Evolutionary conservation across 23 tunicate species (phyloP).

Genomic region (Phallusia fumigata): DNA sequence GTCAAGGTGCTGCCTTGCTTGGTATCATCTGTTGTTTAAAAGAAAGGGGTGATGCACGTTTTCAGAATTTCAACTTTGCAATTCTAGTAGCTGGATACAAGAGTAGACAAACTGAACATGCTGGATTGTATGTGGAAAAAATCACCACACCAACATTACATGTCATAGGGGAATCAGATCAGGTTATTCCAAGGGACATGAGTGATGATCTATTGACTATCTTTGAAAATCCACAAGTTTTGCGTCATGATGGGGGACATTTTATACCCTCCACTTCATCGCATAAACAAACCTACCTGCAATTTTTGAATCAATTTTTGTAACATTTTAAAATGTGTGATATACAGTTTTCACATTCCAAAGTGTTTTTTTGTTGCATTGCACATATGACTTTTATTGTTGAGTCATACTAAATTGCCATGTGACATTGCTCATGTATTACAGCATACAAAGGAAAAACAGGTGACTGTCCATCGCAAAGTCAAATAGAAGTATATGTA

Average conservation of each 20-base stretch:
- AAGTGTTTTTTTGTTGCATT: too few relatives aligned
- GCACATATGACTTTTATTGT: too few relatives aligned
- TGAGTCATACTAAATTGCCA: too few relatives aligned
- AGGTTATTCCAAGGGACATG: slow-evolving; percentile 73
- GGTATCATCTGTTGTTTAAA: slow-evolving; percentile 60
- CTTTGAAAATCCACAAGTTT: slow-evolving; percentile 31
- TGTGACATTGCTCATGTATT: too few relatives aligned
- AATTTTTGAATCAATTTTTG: slow-evolving; percentile 35
- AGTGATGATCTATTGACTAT: slow-evolving; percentile 60
- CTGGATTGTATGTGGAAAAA: slow-evolving; percentile 25
- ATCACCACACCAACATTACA: slow-evolving; percentile 60
- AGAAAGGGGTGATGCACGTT: slow-evolving; percentile 57
- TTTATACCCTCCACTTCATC: slow-evolving; percentile 71
- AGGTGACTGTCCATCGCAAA: too few relatives aligned
- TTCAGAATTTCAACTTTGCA: slow-evolving; percentile 67
- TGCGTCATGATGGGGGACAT: slow-evolving; percentile 81
- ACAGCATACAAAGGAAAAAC: too few relatives aligned
- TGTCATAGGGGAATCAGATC: slow-evolving; percentile 85
- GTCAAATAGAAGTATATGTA: too few relatives aligned
- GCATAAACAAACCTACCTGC: slow-evolving; percentile 55
- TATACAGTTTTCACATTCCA: too few relatives aligned
- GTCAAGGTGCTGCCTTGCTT: slow-evolving; percentile 79
- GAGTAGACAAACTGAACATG: slow-evolving; percentile 69
- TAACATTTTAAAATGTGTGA: too few relatives aligned
- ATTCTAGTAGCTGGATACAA: slow-evolving; percentile 76